Conservation (phyloP, 2,797 vertebrate species). For the Amblyopsis hoosieri region DNA sequence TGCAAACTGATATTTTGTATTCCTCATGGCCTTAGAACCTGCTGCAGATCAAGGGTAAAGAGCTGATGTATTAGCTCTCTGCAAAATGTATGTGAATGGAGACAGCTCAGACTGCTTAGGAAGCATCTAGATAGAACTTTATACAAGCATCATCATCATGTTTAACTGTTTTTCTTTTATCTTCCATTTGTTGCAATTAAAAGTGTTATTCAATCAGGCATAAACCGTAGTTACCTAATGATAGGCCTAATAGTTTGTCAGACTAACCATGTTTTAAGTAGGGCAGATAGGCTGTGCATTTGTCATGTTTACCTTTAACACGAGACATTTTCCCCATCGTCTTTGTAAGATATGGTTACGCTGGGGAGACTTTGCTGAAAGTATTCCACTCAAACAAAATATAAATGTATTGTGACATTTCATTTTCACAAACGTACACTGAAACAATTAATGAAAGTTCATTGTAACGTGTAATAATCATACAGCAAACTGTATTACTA, state of each 20-base stretch:
- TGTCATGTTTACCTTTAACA: constrained; percentile 53
- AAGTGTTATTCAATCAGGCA: constrained; percentile 29
- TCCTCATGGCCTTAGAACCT: constrained; percentile 62
- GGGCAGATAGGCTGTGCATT: background rate
- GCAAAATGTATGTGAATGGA: constrained; percentile 45
- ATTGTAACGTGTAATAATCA: constrained; percentile 45
- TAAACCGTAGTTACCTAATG: constrained; percentile 13
- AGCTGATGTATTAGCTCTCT: constrained; percentile 42
- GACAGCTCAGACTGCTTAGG: constrained; percentile 32
- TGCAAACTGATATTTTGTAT: constrained; percentile 36
- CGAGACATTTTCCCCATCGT: constrained; percentile 41
- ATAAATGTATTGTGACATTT: constrained; percentile 23
- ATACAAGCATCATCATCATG: constrained; percentile 39
- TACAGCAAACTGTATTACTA: constrained; percentile 18
- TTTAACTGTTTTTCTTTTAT: constrained; percentile 42
- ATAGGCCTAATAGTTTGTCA: constrained; percentile 34
- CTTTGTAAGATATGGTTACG: constrained; percentile 54
- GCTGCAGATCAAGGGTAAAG: constrained; percentile 48
- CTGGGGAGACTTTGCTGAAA: constrained; percentile 45
- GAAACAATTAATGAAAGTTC: constrained; percentile 31
- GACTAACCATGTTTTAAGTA: constrained; percentile 1
- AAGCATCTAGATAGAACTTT: constrained; percentile 9
- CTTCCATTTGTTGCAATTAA: constrained; percentile 30
- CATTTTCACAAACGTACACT: constrained; percentile 14
- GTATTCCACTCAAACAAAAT: constrained; percentile 38